phyloP scores from a whole-genome alignment of 2,888 invertebrate species.

The Taenaris catops region DNA sequence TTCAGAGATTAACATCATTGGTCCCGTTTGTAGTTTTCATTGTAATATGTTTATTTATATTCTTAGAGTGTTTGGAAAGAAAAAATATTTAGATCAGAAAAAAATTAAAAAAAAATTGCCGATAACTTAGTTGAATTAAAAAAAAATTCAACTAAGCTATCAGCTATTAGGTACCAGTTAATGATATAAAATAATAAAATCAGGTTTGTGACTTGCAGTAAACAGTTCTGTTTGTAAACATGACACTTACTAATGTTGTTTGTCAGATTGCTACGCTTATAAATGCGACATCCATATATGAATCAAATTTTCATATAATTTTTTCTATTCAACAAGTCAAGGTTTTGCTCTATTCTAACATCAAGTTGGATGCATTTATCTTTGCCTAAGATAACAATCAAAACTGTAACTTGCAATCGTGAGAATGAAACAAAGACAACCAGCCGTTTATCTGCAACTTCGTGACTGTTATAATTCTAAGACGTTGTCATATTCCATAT shows the following conservation, averaged over 20 bases:
- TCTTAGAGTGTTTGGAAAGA: not conserved
- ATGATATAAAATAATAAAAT: too few relatives aligned
- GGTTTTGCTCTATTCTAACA: constrained; percentile 20
- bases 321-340: constrained; percentile 19
- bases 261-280: constrained; percentile 1
- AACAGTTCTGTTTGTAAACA: not conserved
- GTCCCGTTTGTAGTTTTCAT: too few relatives aligned
- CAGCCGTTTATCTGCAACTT: constrained; percentile 35
- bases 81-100: too few relatives aligned
- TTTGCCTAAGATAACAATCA: constrained; percentile 53
- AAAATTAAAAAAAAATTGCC: too few relatives aligned
- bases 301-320: constrained; percentile 17
- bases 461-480: constrained; percentile 44
- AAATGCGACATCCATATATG: constrained; percentile 8
- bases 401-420: constrained; percentile 54
- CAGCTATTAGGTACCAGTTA: too few relatives aligned
- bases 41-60: too few relatives aligned
- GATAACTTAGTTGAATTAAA: too few relatives aligned
- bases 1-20: too few relatives aligned
- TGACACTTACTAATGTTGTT: not conserved
- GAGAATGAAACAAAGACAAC: constrained; percentile 59
- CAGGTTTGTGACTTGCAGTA: too few relatives aligned
- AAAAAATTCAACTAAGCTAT: too few relatives aligned
- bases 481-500: constrained; percentile 20
- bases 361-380: constrained; percentile 54